Evolutionary conservation across 2,888 invertebrate species (phyloP), one percentile per base, ranked within the genome.

Genomic region (Xylota sylvarum): DNA sequence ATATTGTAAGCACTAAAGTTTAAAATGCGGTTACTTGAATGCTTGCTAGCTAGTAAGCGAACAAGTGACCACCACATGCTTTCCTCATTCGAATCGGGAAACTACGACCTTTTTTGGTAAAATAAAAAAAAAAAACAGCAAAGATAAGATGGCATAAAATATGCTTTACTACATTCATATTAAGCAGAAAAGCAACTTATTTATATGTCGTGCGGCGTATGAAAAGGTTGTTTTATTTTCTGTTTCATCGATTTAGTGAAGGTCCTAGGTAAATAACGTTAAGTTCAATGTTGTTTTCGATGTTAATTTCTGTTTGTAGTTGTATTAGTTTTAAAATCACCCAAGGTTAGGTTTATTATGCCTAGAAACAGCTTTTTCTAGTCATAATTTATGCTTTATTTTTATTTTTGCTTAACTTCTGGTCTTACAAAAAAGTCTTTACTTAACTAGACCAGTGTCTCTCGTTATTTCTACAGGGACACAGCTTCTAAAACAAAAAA

Each of bases 71-170:
- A 5, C 9, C 37, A 14, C 62, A 50, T 14, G 10, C 32, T n/a
- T n/a, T 52, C 35, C 12, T 9, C 78, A 76, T 77, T 69, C 69
- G 64, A 64, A 74, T 17, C 23, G n/a, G n/a, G 55, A 69, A 27
- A 56, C 50, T 62, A 27, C 17, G 48, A 60, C 14, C 23, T 35
- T 19, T 40, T 48, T 23, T 9, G 32, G 32, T 48, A 23, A 23
- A 76, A 60, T 81, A 70, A 77, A 46, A 88, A 37, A 56, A 70
- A 77, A 46, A 88, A 85, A 89, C 89, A 76, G 48, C 35, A 60
- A 91, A 92, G 91, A 92, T 92, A 91, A 92, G 91, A 92, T 92
- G 92, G 92, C 91, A 90, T 92, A 92, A 92, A 91, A 91, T 92
- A 92, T 92, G 92, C 92, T 92, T 91, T 92, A 92, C 92, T 92